phyloP scores from a whole-genome alignment of 2,888 invertebrate genomes.

The Adineta ricciae region DNA sequence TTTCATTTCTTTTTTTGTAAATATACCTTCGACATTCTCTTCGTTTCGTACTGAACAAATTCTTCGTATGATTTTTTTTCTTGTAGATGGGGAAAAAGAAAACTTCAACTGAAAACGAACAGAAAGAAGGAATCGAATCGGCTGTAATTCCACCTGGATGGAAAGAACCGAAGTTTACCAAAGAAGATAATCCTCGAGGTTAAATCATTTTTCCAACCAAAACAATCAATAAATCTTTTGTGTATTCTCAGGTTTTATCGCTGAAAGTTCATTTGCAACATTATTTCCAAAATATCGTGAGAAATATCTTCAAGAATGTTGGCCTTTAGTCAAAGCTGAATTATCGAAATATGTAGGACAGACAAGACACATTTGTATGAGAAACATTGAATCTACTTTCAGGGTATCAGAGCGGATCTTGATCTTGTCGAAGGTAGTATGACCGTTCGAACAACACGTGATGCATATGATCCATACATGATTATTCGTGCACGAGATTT shows the following conservation, averaged over 20 bases:
- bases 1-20: background rate
- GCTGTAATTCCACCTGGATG: conserved; percentile 29
- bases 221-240: background rate
- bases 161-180: conserved; percentile 32
- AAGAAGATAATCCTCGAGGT: conserved; percentile 31
- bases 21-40: background rate
- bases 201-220: background rate
- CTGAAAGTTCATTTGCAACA: conserved; percentile 90
- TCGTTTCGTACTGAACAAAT: background rate
- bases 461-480: conserved; percentile 96
- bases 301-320: conserved; percentile 81
- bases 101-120: background rate
- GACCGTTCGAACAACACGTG: conserved; percentile 77
- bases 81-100: background rate
- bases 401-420: conserved; percentile 70
- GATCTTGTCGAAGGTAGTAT: conserved; percentile 87
- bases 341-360: conserved; percentile 49
- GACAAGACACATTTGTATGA: background rate
- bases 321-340: conserved; percentile 82
- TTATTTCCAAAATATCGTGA: conserved; percentile 94
- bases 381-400: too few species aligned
- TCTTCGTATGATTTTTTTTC: background rate
- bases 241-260: conserved; percentile 60
- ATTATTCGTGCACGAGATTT: conserved; percentile 90
- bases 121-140: background rate